Percentiles rank a stretch among this genome's conserved stretches.
Evolutionary conservation across 1,140 invertebrate species (phyloP).

Genomic region (Drosophila fuyamai): DNA sequence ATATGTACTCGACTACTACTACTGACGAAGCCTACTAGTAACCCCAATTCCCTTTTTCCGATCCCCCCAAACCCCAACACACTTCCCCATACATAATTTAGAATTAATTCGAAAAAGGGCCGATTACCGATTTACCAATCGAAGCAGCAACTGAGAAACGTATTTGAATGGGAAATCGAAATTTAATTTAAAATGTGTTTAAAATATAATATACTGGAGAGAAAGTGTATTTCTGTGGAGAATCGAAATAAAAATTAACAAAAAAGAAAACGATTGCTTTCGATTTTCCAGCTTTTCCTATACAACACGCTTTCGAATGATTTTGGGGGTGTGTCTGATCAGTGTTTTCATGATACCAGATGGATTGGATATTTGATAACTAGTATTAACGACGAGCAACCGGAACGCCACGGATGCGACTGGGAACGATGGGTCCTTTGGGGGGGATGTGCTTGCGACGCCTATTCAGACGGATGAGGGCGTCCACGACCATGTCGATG

Average conservation of each 20-base stretch:
- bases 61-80: not conserved
- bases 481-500: conserved; percentile 29
- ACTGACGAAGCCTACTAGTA: conserved; percentile 53
- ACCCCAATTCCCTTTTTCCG: conserved; percentile 13
- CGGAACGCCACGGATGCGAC: not conserved
- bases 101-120: conserved; percentile 25
- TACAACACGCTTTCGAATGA: not conserved
- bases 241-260: conserved; percentile 78
- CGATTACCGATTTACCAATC: conserved; percentile 17
- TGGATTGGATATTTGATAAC: not conserved
- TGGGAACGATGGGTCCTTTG: not conserved
- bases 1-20: conserved; percentile 62
- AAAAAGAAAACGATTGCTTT: conserved; percentile 21
- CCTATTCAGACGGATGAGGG: conserved; percentile 21
- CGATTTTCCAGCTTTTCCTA: not conserved
- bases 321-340: not conserved
- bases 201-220: conserved; percentile 68
- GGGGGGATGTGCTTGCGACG: conserved; percentile 3
- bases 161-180: conserved; percentile 35
- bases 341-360: too few relatives aligned
- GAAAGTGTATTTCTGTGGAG: conserved; percentile 71
- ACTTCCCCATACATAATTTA: conserved; percentile 45
- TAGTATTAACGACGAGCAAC: not conserved
- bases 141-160: conserved; percentile 13
- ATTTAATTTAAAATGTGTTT: conserved; percentile 70